Evolutionary conservation across 2,888 invertebrate genomes (phyloP), one percentile per base, ranked within the genome.

Genomic region (Synergus umbraculus): DNA sequence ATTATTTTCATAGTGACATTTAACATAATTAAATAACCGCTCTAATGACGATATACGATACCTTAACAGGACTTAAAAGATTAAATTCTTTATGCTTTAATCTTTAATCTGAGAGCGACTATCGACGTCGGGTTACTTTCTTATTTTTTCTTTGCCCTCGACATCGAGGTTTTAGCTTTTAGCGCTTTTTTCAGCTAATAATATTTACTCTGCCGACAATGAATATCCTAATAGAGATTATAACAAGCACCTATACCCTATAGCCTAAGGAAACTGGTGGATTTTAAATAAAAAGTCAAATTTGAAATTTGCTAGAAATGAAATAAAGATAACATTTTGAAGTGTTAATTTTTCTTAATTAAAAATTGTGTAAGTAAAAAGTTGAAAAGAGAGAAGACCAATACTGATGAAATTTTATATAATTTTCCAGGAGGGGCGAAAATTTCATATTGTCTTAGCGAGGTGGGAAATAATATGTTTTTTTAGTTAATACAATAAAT

Each of bases 1-100:
- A 13, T 37, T 73, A 73, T 73, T 69, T 69, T n/a, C 49, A 69
- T 69, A 69, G 46, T 73, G 73, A 73, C 54, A 73, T 73, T 73
- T 54, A 73, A 73, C 73, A 73, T 73, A 73, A 73, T 73, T 73
- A 73, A 73, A 73, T 73, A 54, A 73, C 37, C 73, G 49, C 73
- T 54, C 73, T 54, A 73, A 73, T 73, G 73, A 73, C 73, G 49
- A 41, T 73, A 73, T 73, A 73, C 37, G 54, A 73, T 73, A 73
- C 9, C 73, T 73, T 73, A 73, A 73, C 73, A 73, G 37, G 37
- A 37, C 73, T 73, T 63, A 22, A 73, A 54, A 73, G 37, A 73
- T 73, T 63, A 12, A 63, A 13, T 29, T 58, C 4, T 54, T 54
- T 69, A 37, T 54, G 1, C n/a, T 73, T 54, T 73, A 54, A 69